These are phyloP conservation scores for Drosophila saltans DNA, from an alignment of 1,140 invertebrate genomes.

Conservation along the genomic window DNA sequence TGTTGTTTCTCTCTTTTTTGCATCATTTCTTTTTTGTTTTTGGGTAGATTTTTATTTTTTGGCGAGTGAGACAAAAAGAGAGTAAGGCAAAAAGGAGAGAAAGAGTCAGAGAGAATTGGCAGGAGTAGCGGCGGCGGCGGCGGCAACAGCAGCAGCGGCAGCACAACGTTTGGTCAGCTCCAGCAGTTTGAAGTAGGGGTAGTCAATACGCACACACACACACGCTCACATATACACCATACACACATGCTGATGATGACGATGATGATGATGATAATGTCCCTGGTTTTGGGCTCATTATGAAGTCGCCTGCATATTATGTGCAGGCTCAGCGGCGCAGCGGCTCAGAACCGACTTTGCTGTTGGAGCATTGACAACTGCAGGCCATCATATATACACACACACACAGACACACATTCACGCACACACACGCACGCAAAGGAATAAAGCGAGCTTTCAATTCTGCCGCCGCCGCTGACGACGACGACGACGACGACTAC, in stretches of 20 bases:
- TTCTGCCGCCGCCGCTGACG: conserved; percentile 23
- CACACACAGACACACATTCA: conserved; percentile 13
- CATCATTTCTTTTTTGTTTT: conserved; percentile 62
- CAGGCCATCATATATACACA: conserved; percentile 40
- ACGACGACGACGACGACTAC: conserved; percentile 32
- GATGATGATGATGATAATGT: conserved; percentile 43
- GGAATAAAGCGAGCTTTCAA: conserved; percentile 19
- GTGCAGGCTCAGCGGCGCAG: conserved; percentile 64
- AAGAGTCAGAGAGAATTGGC: conserved; percentile 28
- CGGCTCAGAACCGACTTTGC: conserved; percentile 76
- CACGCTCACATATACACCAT: conserved; percentile 16
- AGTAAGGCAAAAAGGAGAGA: conserved; percentile 15
- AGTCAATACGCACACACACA: conserved; percentile 37
- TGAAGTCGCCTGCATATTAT: conserved; percentile 73
- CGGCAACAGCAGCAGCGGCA: conserved; percentile 32
- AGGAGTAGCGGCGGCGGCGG: conserved; percentile 20
- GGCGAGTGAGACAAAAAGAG: conserved; percentile 50
- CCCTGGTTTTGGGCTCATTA: conserved; percentile 50
- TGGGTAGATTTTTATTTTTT: conserved; percentile 81
- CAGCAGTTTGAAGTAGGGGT: conserved; percentile 66
- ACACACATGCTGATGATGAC: conserved; percentile 32
- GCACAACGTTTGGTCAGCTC: conserved; percentile 41
- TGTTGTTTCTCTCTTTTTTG: conserved; percentile 16
- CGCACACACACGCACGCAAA: conserved; percentile 8
- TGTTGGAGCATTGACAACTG: conserved; percentile 69